Conservation (phyloP, 2,113 vertebrate species). For the Periophthalmodon schlosseri region DNA sequence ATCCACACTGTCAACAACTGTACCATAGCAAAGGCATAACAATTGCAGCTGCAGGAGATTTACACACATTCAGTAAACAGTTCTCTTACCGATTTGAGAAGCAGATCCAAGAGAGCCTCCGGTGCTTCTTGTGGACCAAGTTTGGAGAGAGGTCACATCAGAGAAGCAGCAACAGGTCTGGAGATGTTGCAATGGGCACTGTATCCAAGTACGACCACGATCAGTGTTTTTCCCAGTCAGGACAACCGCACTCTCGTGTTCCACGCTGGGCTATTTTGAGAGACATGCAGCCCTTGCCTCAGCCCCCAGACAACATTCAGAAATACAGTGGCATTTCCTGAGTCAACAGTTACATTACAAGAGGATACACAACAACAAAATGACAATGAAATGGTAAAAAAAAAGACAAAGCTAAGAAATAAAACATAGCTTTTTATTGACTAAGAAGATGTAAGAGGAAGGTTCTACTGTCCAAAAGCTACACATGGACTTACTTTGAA, state of each 20-base stretch:
- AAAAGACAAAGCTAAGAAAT: slow-evolving; percentile 5
- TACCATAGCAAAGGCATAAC: not conserved
- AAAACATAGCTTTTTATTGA: slow-evolving; percentile 46
- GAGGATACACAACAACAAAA: not conserved
- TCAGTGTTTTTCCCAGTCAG: slow-evolving; percentile 52
- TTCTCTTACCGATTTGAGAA: slow-evolving; percentile 29
- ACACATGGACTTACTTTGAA: slow-evolving; percentile 13
- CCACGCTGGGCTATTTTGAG: slow-evolving; percentile 66
- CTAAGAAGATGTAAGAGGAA: slow-evolving; percentile 33
- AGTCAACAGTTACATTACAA: slow-evolving; percentile 3
- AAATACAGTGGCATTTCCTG: slow-evolving; percentile 4
- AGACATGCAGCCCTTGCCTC: slow-evolving; percentile 26
- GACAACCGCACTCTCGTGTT: slow-evolving; percentile 43
- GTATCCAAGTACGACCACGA: slow-evolving; percentile 16
- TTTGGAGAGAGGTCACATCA: slow-evolving; percentile 28
- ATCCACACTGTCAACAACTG: not conserved
- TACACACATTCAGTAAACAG: not conserved
- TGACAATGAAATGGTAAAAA: not conserved
- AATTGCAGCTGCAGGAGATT: not conserved
- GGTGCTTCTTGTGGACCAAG: not conserved
- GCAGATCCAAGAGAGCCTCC: not conserved
- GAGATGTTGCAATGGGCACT: slow-evolving; percentile 63
- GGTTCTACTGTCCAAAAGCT: slow-evolving; percentile 18
- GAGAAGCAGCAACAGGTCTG: slow-evolving; percentile 40
- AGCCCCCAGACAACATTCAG: slow-evolving; percentile 15